A percentile compares a stretch with the other conserved stretches of the same genome.
phyloP scores from a whole-genome alignment of 2,113 vertebrate species.

The Trochalopteron elliotii region DNA sequence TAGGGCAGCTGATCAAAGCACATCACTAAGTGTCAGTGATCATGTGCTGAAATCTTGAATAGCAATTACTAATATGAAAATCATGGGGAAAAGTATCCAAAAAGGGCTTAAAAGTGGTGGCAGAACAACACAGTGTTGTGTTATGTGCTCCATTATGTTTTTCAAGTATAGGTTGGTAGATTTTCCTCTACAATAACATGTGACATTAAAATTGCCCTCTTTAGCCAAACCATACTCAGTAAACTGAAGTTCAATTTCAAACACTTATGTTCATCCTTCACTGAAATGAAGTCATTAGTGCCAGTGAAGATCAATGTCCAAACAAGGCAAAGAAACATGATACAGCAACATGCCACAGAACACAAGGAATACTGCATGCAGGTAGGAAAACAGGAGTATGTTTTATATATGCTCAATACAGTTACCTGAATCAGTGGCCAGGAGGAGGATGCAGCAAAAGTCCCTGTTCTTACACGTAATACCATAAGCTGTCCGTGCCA shows the following conservation, averaged over 20 bases:
- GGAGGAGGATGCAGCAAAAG: not conserved
- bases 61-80: not conserved
- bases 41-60: not conserved
- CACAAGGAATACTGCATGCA: not conserved
- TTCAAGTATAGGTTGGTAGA: not conserved
- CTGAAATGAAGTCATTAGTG: not conserved
- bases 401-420: not conserved
- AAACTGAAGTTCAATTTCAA: conserved; percentile 9
- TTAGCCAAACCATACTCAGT: not conserved
- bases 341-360: not conserved
- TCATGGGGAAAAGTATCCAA: not conserved
- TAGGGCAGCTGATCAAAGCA: not conserved
- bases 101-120: not conserved
- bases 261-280: not conserved
- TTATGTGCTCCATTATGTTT: not conserved
- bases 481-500: not conserved
- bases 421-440: not conserved
- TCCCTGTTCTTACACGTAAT: not conserved
- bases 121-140: not conserved
- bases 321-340: not conserved
- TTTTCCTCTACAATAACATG: not conserved
- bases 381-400: not conserved
- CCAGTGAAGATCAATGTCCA: not conserved
- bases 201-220: not conserved
- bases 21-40: not conserved